Percentiles rank a stretch among this genome's conserved stretches.
These are phyloP conservation scores for Tiliacea citrago DNA, from an alignment of 2,888 invertebrate species.

Conservation along the genomic window DNA sequence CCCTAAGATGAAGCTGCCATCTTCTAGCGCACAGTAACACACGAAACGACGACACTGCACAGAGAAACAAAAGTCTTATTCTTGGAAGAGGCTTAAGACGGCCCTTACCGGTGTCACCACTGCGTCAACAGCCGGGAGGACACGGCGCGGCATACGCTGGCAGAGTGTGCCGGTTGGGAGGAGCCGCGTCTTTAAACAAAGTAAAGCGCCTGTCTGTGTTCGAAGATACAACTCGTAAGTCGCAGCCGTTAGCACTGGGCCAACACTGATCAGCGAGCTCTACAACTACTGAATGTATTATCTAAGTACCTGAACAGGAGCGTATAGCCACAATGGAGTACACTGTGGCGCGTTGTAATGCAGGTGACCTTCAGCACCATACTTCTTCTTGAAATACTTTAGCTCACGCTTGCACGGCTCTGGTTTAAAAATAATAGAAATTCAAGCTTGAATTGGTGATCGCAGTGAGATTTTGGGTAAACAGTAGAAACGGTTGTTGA, in stretches of 20 bases:
- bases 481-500: background rate
- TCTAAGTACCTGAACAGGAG: constrained; percentile 82
- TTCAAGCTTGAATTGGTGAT: background rate
- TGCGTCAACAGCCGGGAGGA: no score
- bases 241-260: no score
- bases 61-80: background rate
- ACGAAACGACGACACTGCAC: constrained; percentile 85
- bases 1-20: constrained; percentile 82
- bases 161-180: no score
- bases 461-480: background rate
- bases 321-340: constrained; percentile 85
- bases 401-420: constrained; percentile 85
- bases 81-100: no score
- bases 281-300: no score
- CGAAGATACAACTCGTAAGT: no score
- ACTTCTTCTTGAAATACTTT: constrained; percentile 86
- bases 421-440: constrained; percentile 55
- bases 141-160: no score
- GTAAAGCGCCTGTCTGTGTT: no score
- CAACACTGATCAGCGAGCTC: no score
- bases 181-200: no score
- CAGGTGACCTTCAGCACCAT: constrained; percentile 81
- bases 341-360: constrained; percentile 87
- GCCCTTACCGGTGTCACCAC: no score
- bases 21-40: constrained; percentile 86